Percentiles rank a stretch among this genome's conserved stretches.
Evolutionary conservation across 2,113 vertebrate species (phyloP).

Genomic region (Sterrhoptilus dennistouni): DNA sequence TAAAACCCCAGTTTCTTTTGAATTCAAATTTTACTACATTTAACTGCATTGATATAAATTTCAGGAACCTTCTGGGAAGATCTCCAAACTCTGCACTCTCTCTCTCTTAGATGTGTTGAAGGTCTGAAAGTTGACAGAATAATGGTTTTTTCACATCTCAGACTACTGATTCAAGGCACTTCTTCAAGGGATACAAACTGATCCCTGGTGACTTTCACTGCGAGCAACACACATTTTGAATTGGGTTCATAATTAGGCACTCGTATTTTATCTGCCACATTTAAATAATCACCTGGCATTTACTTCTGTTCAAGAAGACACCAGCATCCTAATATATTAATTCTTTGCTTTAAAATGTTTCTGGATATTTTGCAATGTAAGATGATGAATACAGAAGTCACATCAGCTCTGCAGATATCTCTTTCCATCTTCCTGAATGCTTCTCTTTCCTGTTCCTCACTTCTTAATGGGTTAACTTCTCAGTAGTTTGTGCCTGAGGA

Average conservation of each 20-base stretch:
- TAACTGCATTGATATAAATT: background rate
- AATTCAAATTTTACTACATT: background rate
- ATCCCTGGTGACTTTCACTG: background rate
- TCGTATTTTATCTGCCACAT: background rate
- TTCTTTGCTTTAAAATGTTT: background rate
- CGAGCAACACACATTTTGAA: background rate
- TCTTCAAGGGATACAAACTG: background rate
- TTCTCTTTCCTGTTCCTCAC: background rate
- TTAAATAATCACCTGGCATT: background rate
- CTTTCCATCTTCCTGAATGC: background rate
- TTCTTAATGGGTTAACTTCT: background rate
- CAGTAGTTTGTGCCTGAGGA: background rate
- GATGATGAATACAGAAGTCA: background rate
- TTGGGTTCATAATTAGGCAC: background rate
- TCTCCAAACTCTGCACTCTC: background rate
- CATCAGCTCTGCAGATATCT: background rate
- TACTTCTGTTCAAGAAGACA: background rate
- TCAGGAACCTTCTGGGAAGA: background rate
- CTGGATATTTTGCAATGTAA: background rate
- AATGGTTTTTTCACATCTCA: constrained; percentile 9
- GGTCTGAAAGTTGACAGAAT: background rate
- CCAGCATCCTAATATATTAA: background rate
- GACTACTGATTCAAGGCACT: background rate
- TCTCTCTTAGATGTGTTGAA: background rate
- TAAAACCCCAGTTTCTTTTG: background rate